phyloP scores from a whole-genome alignment of 35 echinoderm and acorn worm genomes.

The Apostichopus californicus region DNA sequence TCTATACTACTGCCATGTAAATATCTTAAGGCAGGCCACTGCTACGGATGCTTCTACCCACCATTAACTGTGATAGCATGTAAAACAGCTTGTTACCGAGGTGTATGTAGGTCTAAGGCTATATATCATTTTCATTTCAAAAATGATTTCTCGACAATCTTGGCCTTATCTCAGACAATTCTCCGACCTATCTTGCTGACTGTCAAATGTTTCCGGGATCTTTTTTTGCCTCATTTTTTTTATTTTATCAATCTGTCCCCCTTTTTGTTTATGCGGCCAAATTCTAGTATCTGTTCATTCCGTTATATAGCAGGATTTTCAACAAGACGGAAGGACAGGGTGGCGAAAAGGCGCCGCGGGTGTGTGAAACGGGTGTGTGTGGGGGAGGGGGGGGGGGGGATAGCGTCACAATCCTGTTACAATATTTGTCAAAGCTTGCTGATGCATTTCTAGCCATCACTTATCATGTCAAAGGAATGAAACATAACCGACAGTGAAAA shows the following conservation, averaged over 20 bases:
- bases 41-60: constrained; percentile 34
- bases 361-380: neutral
- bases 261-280: no score
- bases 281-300: no score
- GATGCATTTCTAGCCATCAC: no score
- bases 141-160: constrained; percentile 10
- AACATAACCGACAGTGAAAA: no score
- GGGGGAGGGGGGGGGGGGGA: neutral
- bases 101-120: neutral
- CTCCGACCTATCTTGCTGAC: neutral
- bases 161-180: constrained; percentile 3
- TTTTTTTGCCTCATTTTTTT: neutral
- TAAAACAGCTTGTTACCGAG: constrained; percentile 9
- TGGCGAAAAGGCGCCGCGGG: no score
- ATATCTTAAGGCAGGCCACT: neutral
- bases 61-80: neutral
- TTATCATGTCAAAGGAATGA: no score
- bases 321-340: no score
- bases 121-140: constrained; percentile 11
- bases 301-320: no score
- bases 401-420: neutral
- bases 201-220: neutral
- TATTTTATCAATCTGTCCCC: neutral
- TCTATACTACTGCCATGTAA: neutral
- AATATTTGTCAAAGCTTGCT: no score